Conservation (phyloP, 2,888 invertebrate species). For the Drosophila longiperda region DNA sequence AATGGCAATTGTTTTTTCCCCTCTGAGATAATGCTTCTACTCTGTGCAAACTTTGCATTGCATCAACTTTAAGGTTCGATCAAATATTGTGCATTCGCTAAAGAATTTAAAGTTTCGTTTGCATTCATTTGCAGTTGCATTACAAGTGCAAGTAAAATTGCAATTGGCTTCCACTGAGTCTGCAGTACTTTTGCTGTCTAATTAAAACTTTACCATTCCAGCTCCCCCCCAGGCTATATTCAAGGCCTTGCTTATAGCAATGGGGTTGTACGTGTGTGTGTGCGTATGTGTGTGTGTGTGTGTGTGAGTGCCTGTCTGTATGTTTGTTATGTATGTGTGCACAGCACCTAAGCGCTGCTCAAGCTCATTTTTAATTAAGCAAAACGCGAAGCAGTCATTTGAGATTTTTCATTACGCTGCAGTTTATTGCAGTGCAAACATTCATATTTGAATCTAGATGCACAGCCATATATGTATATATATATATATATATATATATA, state of each 20-base stretch:
- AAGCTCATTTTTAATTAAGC: constrained; percentile 78
- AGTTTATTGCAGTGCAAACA: constrained; percentile 49
- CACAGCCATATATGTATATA: not conserved
- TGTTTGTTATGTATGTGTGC: constrained; percentile 33
- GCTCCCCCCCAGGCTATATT: not conserved
- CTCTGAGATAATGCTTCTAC: not conserved
- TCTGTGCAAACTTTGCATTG: not conserved
- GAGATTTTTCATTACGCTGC: constrained; percentile 72
- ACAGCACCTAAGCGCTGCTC: constrained; percentile 55
- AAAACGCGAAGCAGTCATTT: constrained; percentile 70
- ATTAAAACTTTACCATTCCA: constrained; percentile 68
- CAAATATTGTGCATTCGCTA: constrained; percentile 15
- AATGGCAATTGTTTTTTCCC: not conserved
- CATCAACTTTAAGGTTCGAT: constrained; percentile 5
- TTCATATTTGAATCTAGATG: not conserved
- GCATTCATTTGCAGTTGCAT: constrained; percentile 53
- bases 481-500: not conserved
- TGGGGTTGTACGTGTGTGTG: constrained; percentile 24
- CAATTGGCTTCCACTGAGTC: constrained; percentile 65
- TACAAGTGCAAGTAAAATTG: constrained; percentile 64
- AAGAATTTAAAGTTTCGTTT: constrained; percentile 36
- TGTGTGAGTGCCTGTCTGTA: constrained; percentile 13
- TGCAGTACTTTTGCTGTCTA: constrained; percentile 69
- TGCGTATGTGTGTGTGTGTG: not conserved
- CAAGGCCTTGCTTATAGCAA: constrained; percentile 3